Evolutionary conservation across 2,888 invertebrate species (phyloP), one percentile per base, ranked within the genome.

Genomic region (Hoplodrina ambigua): DNA sequence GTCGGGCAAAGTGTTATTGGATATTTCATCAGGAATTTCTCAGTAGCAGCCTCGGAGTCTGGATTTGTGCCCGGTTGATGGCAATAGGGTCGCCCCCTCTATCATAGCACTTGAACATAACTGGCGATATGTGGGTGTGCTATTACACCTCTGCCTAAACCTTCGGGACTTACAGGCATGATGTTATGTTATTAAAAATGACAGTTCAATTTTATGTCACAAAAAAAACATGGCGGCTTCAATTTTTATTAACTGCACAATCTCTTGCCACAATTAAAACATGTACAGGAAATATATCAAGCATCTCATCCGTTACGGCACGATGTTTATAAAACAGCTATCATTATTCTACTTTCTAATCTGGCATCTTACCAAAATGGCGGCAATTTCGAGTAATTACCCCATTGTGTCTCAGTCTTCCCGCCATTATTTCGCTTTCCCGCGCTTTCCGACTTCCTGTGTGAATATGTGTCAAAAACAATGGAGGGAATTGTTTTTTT

Each of bases 371-470:
- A 74, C 80, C 50, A 78, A 82, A 86, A 84, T 78, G 78, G 82
- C 80, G 63, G 78, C 77, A 80, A 83, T 82, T 73, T 81, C 52
- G 55, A 56, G 61, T 82, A 82, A 84, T 85, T 70, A 76, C 75
- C 44, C 80, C 69, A 84, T 85, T 84, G 82, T 79, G 63, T 68
- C 67, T 20, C 17, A 56, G 58, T 76, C 81, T 85, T 79, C 80
- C 83, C 83, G 85, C 83, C 76, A 82, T 85, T 85, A 85, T 59
- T 62, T 20, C 69, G 74, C 78, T 83, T 85, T 85, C 84, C 85
- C 85, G 84, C 85, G 82, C 79, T 75, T 80, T 78, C 72, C 66
- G 63, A 82, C 82, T 83, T 85, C 85, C 85, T 83, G 64, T 76
- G 81, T 69, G 79, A 77, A 83, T 81, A 75, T 82, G 66, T 79